These are phyloP conservation scores for Paratilapia polleni DNA, from an alignment of 2,113 vertebrate genomes.

Conservation along the genomic window DNA sequence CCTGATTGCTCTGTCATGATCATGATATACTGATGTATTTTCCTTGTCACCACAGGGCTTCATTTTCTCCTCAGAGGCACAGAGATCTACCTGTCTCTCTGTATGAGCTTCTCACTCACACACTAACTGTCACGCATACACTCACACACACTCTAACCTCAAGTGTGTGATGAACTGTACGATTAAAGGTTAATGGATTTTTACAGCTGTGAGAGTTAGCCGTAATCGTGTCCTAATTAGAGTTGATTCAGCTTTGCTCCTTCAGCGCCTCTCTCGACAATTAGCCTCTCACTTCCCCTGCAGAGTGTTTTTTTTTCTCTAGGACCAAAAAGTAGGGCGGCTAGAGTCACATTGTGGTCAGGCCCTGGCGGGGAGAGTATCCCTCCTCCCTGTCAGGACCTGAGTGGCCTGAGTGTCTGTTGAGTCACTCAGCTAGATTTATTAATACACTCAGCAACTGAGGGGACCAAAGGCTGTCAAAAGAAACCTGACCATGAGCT, in stretches of 20 bases:
- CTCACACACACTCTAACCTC: conserved; percentile 9
- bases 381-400: conserved; percentile 38
- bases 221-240: conserved; percentile 69
- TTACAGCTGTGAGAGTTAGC: conserved; percentile 59
- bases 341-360: conserved; percentile 16
- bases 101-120: conserved; percentile 15
- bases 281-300: conserved; percentile 33
- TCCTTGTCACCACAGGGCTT: not conserved
- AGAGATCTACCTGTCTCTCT: not conserved
- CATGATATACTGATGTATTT: not conserved
- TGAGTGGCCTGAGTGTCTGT: not conserved
- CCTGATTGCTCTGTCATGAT: not conserved
- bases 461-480: not conserved
- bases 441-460: conserved; percentile 17
- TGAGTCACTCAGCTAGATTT: conserved; percentile 1
- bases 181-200: conserved; percentile 73
- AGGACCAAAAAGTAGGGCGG: conserved; percentile 39
- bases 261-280: conserved; percentile 45
- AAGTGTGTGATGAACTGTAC: conserved; percentile 56
- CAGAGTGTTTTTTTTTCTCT: not conserved
- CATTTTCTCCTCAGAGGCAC: not conserved
- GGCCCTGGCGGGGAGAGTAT: conserved; percentile 5
- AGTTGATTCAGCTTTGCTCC: conserved; percentile 55
- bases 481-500: not conserved
- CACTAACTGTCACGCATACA: not conserved